Evolutionary conservation across 2,888 invertebrate species (phyloP).

Genomic region (Thecophora atra): DNA sequence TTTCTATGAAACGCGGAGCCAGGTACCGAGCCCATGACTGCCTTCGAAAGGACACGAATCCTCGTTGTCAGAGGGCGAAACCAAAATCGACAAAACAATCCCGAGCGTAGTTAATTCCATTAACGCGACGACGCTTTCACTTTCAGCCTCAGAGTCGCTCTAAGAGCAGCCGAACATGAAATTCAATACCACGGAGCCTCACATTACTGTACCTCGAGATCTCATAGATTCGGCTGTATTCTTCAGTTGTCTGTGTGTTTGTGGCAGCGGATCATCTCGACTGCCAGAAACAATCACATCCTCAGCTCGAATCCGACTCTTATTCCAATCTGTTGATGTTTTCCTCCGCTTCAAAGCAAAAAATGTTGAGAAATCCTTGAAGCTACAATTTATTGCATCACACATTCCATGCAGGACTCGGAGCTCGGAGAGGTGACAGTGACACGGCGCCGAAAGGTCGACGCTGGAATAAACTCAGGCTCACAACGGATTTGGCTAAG

Average conservation of each 20-base stretch:
- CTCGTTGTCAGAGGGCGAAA: slow-evolving; percentile 47
- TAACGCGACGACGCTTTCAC: slow-evolving; percentile 51
- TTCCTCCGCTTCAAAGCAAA: slow-evolving; percentile 2
- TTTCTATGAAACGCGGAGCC: not conserved
- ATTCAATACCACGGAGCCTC: not conserved
- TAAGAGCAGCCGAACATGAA: slow-evolving; percentile 8
- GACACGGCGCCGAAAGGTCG: not conserved
- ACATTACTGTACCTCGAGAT: no score
- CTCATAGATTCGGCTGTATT: no score
- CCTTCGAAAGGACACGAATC: not conserved
- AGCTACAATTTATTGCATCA: slow-evolving; percentile 32
- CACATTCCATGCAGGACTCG: slow-evolving; percentile 25
- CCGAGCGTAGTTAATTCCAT: slow-evolving; percentile 59
- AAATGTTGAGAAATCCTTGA: slow-evolving; percentile 16
- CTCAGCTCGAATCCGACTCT: not conserved
- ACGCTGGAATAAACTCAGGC: slow-evolving; percentile 27
- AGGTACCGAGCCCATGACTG: not conserved
- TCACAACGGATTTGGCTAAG: not conserved
- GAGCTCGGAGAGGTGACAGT: slow-evolving; percentile 23
- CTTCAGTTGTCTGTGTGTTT: no score
- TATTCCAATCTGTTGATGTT: not conserved
- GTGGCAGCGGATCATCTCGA: no score
- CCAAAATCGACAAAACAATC: slow-evolving; percentile 59
- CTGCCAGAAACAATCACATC: not conserved
- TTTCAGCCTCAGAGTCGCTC: slow-evolving; percentile 40